Percentiles rank a stretch among this genome's conserved stretches.
Evolutionary conservation across 2,797 vertebrate species (phyloP).

Genomic region (Amniataba percoides): DNA sequence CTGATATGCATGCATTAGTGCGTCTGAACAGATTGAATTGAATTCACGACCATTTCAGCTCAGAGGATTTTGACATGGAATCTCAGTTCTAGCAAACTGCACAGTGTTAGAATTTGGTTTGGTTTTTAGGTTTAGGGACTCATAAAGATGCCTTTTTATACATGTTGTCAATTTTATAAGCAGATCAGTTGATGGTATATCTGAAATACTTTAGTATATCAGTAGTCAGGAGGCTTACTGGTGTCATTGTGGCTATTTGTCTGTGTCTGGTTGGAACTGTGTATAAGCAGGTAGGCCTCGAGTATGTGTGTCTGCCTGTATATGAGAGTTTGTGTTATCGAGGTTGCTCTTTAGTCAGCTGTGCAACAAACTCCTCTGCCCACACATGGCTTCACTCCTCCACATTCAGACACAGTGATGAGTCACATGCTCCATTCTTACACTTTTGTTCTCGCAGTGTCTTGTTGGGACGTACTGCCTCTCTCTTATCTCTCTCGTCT

Average conservation of each 20-base stretch:
- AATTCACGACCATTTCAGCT: background rate
- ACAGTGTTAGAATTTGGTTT: background rate
- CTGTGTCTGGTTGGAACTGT: conserved; percentile 4
- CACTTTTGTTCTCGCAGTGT: conserved; percentile 82
- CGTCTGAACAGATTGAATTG: too few species aligned
- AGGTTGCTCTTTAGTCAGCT: conserved; percentile 81
- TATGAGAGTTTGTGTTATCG: conserved; percentile 67
- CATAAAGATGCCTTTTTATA: background rate
- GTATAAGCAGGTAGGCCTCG: conserved; percentile 12
- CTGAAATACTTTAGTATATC: background rate
- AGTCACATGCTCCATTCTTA: conserved; percentile 87
- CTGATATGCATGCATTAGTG: too few species aligned
- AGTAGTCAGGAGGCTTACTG: background rate
- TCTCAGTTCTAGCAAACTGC: background rate
- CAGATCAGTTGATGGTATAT: too few species aligned
- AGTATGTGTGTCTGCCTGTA: conserved; percentile 33
- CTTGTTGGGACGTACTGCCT: conserved; percentile 78
- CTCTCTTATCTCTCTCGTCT: conserved; percentile 63
- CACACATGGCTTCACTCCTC: conserved; percentile 86
- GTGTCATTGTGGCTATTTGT: background rate
- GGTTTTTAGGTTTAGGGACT: background rate
- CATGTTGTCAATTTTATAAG: background rate
- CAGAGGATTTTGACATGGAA: background rate
- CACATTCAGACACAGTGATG: conserved; percentile 85
- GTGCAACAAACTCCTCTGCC: conserved; percentile 83